These are phyloP conservation scores for Drosophila grimshawi DNA, from an alignment of 1,140 invertebrate species.

Conservation along the genomic window DNA sequence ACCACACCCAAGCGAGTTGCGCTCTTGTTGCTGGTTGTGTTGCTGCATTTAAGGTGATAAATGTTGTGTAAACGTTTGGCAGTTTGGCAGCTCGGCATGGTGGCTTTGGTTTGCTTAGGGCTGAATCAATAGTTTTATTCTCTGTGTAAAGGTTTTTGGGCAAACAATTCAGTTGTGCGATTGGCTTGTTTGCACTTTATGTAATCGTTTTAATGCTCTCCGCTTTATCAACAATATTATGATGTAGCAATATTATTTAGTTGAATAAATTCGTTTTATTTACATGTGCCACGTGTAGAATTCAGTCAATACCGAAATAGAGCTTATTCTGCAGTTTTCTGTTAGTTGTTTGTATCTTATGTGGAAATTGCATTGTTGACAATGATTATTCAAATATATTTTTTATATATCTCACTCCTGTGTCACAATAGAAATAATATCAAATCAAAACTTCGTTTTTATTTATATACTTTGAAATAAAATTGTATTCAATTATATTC, in stretches of 20 bases:
- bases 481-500: no score
- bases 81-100: conserved; percentile 29
- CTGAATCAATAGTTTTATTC: conserved; percentile 17
- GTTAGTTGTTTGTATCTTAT: not conserved
- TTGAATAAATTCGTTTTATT: not conserved
- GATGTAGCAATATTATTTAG: not conserved
- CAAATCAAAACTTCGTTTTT: no score
- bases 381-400: no score
- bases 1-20: not conserved
- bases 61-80: conserved; percentile 56
- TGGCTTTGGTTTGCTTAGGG: conserved; percentile 9
- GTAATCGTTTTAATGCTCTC: not conserved
- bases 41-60: conserved; percentile 62
- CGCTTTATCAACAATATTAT: not conserved
- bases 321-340: not conserved
- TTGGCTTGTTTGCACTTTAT: not conserved
- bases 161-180: not conserved
- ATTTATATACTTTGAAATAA: no score
- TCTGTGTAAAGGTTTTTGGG: not conserved
- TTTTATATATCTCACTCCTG: no score
- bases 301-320: no score
- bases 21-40: conserved; percentile 1
- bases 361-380: no score
- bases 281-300: not conserved
- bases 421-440: no score